Evolutionary conservation across 2,113 vertebrate species (phyloP).

Genomic region (Sinocyclocheilus rhinocerous): DNA sequence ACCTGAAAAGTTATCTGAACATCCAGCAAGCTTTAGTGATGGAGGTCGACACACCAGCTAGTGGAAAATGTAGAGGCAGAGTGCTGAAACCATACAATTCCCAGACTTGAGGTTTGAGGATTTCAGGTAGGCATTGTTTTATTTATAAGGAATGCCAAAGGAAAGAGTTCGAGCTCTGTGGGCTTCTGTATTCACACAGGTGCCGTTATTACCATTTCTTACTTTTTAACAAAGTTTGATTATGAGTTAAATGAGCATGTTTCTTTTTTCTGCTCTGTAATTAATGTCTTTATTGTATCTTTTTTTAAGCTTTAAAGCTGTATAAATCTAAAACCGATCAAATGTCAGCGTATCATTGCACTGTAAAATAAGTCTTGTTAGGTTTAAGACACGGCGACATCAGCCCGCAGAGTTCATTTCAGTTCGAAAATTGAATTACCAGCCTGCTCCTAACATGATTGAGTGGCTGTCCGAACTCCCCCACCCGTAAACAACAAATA

Average conservation of each 20-base stretch:
- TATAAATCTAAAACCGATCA: background rate
- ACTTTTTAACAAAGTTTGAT: background rate
- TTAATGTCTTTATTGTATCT: background rate
- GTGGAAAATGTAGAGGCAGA: too few species aligned
- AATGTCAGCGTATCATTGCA: background rate
- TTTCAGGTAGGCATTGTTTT: background rate
- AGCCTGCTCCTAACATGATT: constrained; percentile 39
- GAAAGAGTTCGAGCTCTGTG: background rate
- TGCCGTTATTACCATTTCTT: too few species aligned
- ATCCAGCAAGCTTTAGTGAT: background rate
- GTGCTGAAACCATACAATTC: background rate
- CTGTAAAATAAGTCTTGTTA: background rate
- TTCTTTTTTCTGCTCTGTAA: background rate
- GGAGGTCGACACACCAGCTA: background rate
- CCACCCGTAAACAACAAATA: constrained; percentile 63
- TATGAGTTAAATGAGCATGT: background rate
- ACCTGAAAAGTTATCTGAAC: background rate
- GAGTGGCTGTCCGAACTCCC: constrained; percentile 46
- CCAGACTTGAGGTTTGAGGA: background rate
- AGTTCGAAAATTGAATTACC: constrained; percentile 14
- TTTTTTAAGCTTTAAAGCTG: background rate
- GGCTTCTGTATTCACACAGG: background rate
- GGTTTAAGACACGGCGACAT: background rate
- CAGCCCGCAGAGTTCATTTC: constrained; percentile 18
- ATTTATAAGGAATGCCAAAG: background rate